These are phyloP conservation scores for Micrasema minimum DNA, from an alignment of 1,140 invertebrate genomes.

Conservation along the genomic window DNA sequence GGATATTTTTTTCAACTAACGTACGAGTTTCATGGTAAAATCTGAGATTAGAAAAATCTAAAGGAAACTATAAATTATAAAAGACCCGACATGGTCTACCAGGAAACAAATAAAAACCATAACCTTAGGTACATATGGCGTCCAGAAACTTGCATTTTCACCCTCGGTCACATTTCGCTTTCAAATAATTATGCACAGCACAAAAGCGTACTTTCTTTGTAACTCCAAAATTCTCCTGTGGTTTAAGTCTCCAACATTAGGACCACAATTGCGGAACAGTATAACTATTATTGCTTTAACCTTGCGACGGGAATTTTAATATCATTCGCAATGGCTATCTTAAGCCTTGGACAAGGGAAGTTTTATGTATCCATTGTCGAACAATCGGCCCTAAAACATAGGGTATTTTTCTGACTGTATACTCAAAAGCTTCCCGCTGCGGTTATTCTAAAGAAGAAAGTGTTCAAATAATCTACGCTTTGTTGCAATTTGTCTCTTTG, in stretches of 20 bases:
- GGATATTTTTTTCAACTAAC: too few species aligned
- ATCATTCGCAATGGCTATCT: not conserved
- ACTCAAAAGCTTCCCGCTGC: not conserved
- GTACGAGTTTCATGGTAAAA: too few species aligned
- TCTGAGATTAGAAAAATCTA: too few species aligned
- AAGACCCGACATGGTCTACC: too few species aligned
- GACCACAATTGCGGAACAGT: constrained; percentile 13
- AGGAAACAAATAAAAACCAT: too few species aligned
- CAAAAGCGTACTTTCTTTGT: constrained; percentile 31
- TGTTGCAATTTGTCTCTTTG: too few species aligned
- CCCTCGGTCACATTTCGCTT: constrained; percentile 17
- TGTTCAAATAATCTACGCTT: not conserved
- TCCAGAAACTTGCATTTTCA: constrained; percentile 13
- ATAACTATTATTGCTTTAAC: constrained; percentile 8
- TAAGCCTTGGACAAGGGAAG: not conserved
- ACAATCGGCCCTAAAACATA: not conserved
- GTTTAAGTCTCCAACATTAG: constrained; percentile 11
- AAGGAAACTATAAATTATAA: too few species aligned
- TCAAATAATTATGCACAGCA: constrained; percentile 14
- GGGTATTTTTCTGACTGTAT: not conserved
- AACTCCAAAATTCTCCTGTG: constrained; percentile 5
- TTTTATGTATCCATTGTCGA: not conserved
- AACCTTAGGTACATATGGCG: constrained; percentile 2
- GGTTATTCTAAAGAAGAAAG: not conserved
- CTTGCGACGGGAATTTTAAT: constrained; percentile 8